Conservation (phyloP, 2,797 vertebrate genomes). For the Pipistrellus kuhlii region DNA sequence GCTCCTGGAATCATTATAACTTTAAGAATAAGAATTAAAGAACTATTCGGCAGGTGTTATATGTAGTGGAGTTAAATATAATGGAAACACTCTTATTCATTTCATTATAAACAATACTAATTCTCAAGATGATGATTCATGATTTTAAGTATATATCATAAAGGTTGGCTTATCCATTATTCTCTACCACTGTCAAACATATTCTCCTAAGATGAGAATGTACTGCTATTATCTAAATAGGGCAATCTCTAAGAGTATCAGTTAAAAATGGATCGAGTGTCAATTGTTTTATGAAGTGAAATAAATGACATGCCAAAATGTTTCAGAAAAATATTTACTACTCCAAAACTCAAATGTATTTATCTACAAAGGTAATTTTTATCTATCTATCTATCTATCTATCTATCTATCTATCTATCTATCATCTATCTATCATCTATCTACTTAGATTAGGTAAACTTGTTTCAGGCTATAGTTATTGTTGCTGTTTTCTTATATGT, state of each 20-base stretch:
- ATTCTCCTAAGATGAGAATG: neutral
- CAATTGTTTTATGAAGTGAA: slow-evolving; percentile 18
- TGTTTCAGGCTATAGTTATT: neutral
- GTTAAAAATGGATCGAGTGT: neutral
- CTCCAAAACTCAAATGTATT: neutral
- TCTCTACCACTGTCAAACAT: neutral
- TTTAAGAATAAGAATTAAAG: slow-evolving; percentile 71
- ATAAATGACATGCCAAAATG: neutral
- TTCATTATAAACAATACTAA: slow-evolving; percentile 51
- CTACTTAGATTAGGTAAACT: neutral
- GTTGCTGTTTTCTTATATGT: neutral
- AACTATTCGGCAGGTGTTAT: slow-evolving; percentile 59
- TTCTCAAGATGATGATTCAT: slow-evolving; percentile 25
- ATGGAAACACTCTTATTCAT: slow-evolving; percentile 59
- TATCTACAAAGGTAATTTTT: neutral
- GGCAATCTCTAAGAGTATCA: neutral
- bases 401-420: no score
- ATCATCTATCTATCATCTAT: no score
- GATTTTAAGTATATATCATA: neutral
- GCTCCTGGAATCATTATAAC: slow-evolving; percentile 68
- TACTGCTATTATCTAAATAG: neutral
- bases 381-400: neutral
- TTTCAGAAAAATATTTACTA: neutral
- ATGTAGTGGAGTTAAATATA: slow-evolving; percentile 23
- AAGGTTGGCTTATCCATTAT: neutral